Percentiles rank a stretch among this genome's conserved stretches.
Conservation (phyloP, 2,888 invertebrate species). For the Ormyrus pomaceus region DNA sequence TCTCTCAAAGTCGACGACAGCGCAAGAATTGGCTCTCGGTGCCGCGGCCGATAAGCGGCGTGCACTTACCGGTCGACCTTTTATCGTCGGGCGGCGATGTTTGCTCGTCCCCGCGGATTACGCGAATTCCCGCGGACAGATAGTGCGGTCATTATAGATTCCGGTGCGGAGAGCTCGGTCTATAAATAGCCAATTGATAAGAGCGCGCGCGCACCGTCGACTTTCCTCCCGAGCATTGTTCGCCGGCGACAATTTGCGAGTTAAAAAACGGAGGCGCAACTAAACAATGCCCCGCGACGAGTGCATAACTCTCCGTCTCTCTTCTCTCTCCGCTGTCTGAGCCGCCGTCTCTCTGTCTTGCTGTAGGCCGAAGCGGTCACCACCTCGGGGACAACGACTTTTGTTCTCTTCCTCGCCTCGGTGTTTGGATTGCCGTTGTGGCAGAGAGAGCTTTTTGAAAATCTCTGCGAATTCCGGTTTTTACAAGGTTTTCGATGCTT, state of each 20-base stretch:
- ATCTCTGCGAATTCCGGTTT: too few relatives aligned
- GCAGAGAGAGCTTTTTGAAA: too few relatives aligned
- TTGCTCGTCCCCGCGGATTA: conserved; percentile 5
- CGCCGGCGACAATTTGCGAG: conserved; percentile 50
- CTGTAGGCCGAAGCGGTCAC: neutral
- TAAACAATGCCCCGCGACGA: conserved; percentile 38
- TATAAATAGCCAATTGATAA: conserved; percentile 63
- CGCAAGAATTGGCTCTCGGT: too few relatives aligned
- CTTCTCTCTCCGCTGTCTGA: too few relatives aligned
- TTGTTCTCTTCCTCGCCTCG: neutral
- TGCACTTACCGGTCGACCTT: conserved; percentile 41
- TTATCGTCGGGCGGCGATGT: conserved; percentile 38
- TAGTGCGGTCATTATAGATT: too few relatives aligned
- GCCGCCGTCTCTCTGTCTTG: too few relatives aligned
- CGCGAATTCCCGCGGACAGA: neutral
- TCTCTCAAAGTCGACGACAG: too few relatives aligned
- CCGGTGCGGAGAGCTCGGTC: neutral
- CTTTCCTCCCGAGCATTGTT: conserved; percentile 6
- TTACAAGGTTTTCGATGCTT: too few relatives aligned
- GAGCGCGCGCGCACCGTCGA: conserved; percentile 41
- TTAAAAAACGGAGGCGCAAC: conserved; percentile 45
- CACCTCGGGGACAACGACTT: conserved; percentile 36
- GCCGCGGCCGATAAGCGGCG: neutral
- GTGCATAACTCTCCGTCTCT: neutral
- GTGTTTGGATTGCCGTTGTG: too few relatives aligned